A percentile compares a stretch with the other conserved stretches of the same genome.
phyloP scores from a whole-genome alignment of 2,888 invertebrate genomes.

The Xestoiulus laeticollis region DNA sequence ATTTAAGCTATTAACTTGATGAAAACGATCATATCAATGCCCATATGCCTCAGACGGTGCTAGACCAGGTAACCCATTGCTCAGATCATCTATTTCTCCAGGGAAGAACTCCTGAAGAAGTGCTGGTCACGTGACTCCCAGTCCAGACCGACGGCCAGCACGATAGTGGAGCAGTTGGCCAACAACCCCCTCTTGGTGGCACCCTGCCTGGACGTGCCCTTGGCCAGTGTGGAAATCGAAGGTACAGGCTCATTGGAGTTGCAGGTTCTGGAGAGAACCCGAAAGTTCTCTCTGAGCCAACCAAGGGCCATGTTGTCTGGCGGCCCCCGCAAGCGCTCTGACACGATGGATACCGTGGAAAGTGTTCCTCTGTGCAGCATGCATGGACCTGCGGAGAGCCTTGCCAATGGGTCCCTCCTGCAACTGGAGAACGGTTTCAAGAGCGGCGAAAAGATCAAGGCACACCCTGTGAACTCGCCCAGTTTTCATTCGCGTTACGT shows the following conservation, averaged over 20 bases:
- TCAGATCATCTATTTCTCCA: constrained; percentile 1
- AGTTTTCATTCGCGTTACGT: constrained; percentile 50
- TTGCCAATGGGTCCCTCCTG: constrained; percentile 38
- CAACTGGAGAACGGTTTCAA: constrained; percentile 45
- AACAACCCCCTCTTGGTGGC: constrained; percentile 78
- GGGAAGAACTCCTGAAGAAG: constrained; percentile 71
- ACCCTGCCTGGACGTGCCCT: constrained; percentile 81
- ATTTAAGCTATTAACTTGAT: constrained; percentile 80
- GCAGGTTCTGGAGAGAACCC: constrained; percentile 64
- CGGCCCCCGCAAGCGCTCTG: constrained; percentile 19
- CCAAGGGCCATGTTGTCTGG: background rate
- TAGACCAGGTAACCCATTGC: background rate
- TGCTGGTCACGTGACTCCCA: constrained; percentile 80
- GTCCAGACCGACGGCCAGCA: constrained; percentile 78
- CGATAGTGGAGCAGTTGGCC: constrained; percentile 82
- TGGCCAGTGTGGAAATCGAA: constrained; percentile 76
- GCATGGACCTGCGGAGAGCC: constrained; percentile 42
- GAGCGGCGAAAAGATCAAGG: background rate
- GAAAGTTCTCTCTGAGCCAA: constrained; percentile 53
- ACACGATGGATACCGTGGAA: constrained; percentile 51
- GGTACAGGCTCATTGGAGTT: constrained; percentile 72
- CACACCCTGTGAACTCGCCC: background rate
- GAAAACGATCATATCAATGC: constrained; percentile 44
- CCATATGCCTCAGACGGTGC: background rate
- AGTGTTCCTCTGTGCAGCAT: constrained; percentile 52